These are phyloP conservation scores for Myiagra hebetior DNA, from an alignment of 2,113 vertebrate genomes.

Conservation along the genomic window DNA sequence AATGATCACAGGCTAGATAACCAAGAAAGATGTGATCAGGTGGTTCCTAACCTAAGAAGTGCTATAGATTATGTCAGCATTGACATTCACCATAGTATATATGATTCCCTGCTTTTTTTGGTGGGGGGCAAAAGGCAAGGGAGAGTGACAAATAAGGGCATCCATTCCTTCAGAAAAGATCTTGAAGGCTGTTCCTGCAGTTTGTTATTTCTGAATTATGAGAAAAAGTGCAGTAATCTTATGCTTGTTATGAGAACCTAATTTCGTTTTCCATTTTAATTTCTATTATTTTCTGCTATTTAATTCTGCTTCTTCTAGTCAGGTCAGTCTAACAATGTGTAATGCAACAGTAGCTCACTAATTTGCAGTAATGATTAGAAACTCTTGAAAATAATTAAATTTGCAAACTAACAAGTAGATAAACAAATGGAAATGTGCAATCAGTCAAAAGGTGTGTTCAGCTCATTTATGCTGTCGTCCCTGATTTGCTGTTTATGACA, in stretches of 20 bases:
- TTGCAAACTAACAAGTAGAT: constrained; percentile 37
- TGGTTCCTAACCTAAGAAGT: background rate
- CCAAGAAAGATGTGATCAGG: background rate
- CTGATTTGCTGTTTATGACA: constrained; percentile 30
- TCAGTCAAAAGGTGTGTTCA: constrained; percentile 32
- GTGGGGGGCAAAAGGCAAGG: background rate
- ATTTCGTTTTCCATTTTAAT: background rate
- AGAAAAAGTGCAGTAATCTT: background rate
- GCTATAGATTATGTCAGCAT: background rate
- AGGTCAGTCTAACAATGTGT: constrained; percentile 19
- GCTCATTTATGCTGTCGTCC: constrained; percentile 4
- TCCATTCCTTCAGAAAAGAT: background rate
- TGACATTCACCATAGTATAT: background rate
- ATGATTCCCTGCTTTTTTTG: background rate
- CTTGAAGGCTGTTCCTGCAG: background rate
- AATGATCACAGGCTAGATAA: background rate
- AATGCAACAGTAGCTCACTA: constrained; percentile 41
- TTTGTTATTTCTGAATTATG: background rate
- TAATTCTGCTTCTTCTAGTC: background rate
- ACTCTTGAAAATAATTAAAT: constrained; percentile 51
- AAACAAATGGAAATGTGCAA: constrained; percentile 37
- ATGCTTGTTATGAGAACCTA: background rate
- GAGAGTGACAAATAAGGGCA: background rate
- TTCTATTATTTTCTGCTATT: constrained; percentile 15
- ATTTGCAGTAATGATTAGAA: constrained; percentile 47